Conservation (phyloP, 2,888 invertebrate species). For the Elaeidobius kamerunicus region DNA sequence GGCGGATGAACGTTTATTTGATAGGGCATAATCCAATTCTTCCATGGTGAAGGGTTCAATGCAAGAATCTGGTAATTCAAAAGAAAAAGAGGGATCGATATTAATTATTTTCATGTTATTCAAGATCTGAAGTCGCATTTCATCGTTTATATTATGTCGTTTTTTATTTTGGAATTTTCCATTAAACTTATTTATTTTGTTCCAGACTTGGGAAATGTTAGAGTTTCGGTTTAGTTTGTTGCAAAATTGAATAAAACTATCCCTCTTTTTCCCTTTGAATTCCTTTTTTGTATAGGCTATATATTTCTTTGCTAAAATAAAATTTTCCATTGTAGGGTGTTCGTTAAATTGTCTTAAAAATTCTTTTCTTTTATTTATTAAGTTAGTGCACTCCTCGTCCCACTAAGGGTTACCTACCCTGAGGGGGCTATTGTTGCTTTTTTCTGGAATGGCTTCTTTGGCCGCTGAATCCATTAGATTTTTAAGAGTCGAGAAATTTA, state of each 20-base stretch:
- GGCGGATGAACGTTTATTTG: not conserved
- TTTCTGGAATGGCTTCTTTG: not conserved
- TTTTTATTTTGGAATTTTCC: not conserved
- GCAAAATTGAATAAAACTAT: not conserved
- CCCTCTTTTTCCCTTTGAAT: not conserved
- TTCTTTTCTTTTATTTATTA: not conserved
- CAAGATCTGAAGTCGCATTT: not conserved
- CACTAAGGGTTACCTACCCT: constrained; percentile 5
- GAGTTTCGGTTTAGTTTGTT: not conserved
- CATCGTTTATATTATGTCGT: not conserved
- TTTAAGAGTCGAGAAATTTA: not conserved
- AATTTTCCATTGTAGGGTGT: not conserved
- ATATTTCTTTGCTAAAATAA: not conserved
- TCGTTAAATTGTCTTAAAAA: not conserved
- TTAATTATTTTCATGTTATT: not conserved
- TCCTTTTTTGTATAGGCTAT: constrained; percentile 1
- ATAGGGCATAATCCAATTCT: not conserved
- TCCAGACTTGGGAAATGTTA: not conserved
- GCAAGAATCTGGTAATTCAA: not conserved
- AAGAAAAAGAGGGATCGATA: not conserved
- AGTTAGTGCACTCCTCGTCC: not conserved
- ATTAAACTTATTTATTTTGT: not conserved
- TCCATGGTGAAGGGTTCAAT: not conserved
- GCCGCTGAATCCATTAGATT: not conserved
- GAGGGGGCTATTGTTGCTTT: not conserved